Conservation (phyloP, 2,888 invertebrate genomes). For the Reticulitermes lucifugus region DNA sequence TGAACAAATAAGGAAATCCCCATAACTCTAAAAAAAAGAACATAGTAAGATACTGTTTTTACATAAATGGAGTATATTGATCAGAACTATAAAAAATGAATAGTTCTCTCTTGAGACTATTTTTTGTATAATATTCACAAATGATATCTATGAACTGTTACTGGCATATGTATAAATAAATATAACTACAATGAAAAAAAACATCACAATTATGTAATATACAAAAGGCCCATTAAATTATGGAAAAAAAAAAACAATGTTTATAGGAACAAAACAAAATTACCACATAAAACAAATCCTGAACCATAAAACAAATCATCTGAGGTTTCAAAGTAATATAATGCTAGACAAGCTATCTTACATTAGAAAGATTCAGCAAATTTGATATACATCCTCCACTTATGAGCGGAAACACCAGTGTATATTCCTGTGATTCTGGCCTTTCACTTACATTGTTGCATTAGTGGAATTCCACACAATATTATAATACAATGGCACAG, state of each 20-base stretch:
- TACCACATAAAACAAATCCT: neutral
- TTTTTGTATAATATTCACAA: constrained; percentile 35
- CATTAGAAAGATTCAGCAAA: neutral
- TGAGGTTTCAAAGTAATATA: neutral
- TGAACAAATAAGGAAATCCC: neutral
- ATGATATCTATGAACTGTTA: constrained; percentile 26
- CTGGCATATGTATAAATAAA: constrained; percentile 32
- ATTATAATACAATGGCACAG: constrained; percentile 12
- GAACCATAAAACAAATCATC: neutral
- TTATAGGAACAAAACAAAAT: neutral
- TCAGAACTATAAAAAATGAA: constrained; percentile 21
- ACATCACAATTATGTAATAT: constrained; percentile 13
- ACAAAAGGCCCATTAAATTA: neutral
- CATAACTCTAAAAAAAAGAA: neutral
- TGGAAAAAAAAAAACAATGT: neutral
- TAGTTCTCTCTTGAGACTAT: constrained; percentile 22
- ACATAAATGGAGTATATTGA: constrained; percentile 26
- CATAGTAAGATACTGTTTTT: neutral
- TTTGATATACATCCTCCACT: neutral
- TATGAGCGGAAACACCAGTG: neutral
- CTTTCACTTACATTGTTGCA: neutral
- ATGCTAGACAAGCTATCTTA: neutral
- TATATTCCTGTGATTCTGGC: neutral
- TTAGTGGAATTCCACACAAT: neutral
- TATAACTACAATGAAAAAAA: constrained; percentile 22